phyloP scores from a whole-genome alignment of 2,888 invertebrate genomes.

The Apodemia hepburni region DNA sequence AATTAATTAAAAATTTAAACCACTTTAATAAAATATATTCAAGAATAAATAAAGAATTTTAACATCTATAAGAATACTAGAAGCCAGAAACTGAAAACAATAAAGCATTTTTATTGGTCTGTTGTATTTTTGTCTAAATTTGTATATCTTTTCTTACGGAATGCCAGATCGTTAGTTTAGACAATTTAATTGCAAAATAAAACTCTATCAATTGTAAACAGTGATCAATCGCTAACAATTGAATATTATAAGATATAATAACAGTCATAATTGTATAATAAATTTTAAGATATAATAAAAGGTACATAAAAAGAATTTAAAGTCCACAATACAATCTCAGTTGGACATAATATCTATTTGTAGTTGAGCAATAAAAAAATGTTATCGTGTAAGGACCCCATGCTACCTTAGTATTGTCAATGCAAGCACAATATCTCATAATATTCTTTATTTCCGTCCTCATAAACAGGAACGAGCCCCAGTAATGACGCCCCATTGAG shows the following conservation, averaged over 20 bases:
- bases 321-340: not conserved
- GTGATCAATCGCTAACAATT: no score
- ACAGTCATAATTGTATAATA: not conserved
- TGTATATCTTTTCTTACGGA: no score
- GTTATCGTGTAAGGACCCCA: conserved; percentile 48
- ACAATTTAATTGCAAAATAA: no score
- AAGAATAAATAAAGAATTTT: no score
- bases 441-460: conserved; percentile 76
- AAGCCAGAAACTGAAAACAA: no score
- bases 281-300: not conserved
- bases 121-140: no score
- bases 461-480: conserved; percentile 75
- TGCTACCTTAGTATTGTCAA: conserved; percentile 70
- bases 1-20: no score
- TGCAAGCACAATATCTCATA: conserved; percentile 74
- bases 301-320: not conserved
- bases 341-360: conserved; percentile 11
- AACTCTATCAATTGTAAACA: no score
- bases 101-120: no score
- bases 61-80: no score
- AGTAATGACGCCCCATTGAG: conserved; percentile 70
- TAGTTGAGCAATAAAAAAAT: conserved; percentile 43
- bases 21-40: no score
- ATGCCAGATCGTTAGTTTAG: no score
- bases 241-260: not conserved